Conservation (phyloP, 2,797 vertebrate genomes). For the Acipenser transmontanus region DNA sequence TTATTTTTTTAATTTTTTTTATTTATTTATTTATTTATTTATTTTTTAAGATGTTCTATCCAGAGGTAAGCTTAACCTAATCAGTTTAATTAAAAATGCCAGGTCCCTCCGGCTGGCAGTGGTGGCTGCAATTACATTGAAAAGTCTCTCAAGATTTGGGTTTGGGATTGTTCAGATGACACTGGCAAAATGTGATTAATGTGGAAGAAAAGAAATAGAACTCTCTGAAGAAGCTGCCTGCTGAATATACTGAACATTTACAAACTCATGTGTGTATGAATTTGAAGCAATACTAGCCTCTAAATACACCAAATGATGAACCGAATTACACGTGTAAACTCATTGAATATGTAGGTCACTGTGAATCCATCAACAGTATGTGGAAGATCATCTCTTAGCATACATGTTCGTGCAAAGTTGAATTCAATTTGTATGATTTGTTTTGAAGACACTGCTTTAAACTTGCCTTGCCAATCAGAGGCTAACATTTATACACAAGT, state of each 20-base stretch:
- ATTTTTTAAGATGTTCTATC: background rate
- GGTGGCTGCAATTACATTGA: background rate
- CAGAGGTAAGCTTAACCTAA: background rate
- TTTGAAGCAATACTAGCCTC: background rate
- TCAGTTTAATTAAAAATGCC: slow-evolving; percentile 2
- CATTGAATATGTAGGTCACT: no score
- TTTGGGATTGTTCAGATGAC: background rate
- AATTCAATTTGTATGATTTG: no score
- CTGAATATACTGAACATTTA: background rate
- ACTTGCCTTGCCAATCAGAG: no score
- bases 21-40: no score
- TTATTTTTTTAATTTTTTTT: no score
- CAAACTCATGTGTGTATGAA: background rate
- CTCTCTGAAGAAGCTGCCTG: background rate
- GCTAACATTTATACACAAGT: no score
- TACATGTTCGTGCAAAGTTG: no score
- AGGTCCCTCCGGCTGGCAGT: background rate
- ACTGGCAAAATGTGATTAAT: slow-evolving; percentile 3
- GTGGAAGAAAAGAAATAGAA: background rate
- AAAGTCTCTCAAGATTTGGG: background rate
- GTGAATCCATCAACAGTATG: no score
- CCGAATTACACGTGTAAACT: no score
- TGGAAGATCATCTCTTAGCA: no score
- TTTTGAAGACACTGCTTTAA: no score
- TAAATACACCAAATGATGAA: no score